Conservation (phyloP, 2,797 vertebrate genomes). For the Anas acuta region DNA sequence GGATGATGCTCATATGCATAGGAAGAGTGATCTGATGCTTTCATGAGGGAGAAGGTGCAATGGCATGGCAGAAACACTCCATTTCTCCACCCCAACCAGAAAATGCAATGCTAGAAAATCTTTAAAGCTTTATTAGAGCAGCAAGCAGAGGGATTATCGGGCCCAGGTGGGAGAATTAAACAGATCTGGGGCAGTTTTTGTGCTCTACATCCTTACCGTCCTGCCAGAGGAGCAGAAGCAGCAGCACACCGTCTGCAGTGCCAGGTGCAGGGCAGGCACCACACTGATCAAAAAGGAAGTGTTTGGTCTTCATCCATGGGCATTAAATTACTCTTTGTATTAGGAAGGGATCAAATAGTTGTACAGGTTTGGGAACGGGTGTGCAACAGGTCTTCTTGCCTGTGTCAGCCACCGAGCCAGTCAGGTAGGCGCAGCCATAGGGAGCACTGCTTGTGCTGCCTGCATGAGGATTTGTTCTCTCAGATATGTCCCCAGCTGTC, state of each 20-base stretch:
- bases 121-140: background rate
- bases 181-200: background rate
- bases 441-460: background rate
- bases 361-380: background rate
- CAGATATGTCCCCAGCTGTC: background rate
- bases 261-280: background rate
- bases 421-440: background rate
- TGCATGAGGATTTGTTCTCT: background rate
- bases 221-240: background rate
- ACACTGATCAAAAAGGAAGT: background rate
- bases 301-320: background rate
- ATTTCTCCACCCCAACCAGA: background rate
- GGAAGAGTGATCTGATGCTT: background rate
- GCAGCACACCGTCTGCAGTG: fast-evolving
- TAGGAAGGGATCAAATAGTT: background rate
- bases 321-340: background rate
- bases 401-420: background rate
- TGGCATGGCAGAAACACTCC: background rate
- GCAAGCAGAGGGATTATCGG: background rate
- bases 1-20: background rate
- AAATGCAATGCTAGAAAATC: background rate
- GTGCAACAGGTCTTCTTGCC: background rate
- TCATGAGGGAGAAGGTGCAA: background rate
- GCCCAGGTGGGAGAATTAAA: background rate
- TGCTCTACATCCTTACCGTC: background rate